Evolutionary conservation across 2,888 invertebrate genomes (phyloP), one percentile per base, ranked within the genome.

Genomic region (Xestobium rufovillosum): DNA sequence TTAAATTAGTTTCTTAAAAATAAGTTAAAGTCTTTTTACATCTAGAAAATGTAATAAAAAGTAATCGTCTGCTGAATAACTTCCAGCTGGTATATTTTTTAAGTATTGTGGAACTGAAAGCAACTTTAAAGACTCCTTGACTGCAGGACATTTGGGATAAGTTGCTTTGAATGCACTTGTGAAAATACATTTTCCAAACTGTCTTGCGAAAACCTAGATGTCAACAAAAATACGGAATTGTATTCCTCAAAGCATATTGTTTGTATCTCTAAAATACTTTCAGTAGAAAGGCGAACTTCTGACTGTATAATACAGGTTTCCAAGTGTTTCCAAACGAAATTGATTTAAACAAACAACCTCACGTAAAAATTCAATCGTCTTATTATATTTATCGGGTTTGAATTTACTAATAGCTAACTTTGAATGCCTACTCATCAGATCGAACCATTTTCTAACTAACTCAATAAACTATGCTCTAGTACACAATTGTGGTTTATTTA

Each of bases 111-210:
- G 40, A 3, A 49, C 34, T 32, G 39, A 41, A 14, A 48, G 39
- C 33, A 45, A 16, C 42, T 45, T 47, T 30, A 48, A 38, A 41
- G 39, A 38, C 31, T 43, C 44, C 39, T 47, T 47, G 6, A 48
- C 34, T 34, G 42, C 2, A 39, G 9, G 8, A 36, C 44, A 32
- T 41, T n/a, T n/a, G n/a, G n/a, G n/a, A n/a, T n/a, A n/a, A n/a
- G n/a, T n/a, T n/a, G n/a, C n/a, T n/a, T n/a, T 15, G 35, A 37
- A 26, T 47, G 19, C 12, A 45, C 12, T 6, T 39, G 26, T 30
- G 31, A 39, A 45, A 48, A 48, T 16, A 45, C 32, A 41, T 50
- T 49, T 35, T 50, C 45, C 11, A 45, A 31, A 39, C n/a, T n/a
- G n/a, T n/a, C n/a, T n/a, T n/a, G n/a, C n/a, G n/a, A n/a, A n/a